phyloP scores from a whole-genome alignment of 2,797 vertebrate species.

The Phaenicophaeus curvirostris region DNA sequence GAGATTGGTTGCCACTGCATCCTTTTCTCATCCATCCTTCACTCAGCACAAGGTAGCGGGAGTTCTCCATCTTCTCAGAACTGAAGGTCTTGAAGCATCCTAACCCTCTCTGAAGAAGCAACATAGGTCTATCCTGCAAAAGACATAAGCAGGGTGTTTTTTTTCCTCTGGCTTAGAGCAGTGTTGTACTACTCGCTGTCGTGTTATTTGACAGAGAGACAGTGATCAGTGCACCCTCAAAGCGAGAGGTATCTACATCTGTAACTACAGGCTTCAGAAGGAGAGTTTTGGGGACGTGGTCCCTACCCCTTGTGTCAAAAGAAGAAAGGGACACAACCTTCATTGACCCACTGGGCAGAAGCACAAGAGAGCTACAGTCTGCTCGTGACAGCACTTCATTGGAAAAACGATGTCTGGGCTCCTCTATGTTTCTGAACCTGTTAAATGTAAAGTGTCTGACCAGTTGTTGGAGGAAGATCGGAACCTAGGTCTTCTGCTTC shows the following conservation, averaged over 20 bases:
- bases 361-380: background rate
- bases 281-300: background rate
- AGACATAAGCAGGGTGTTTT: no score
- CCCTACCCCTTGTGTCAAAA: background rate
- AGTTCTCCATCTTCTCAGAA: no score
- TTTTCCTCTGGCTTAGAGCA: no score
- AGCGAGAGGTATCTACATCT: background rate
- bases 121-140: no score
- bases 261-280: background rate
- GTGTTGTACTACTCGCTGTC: background rate
- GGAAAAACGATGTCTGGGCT: background rate
- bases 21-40: no score
- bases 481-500: background rate
- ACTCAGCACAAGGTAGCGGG: no score
- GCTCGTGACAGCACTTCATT: background rate
- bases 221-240: background rate
- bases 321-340: background rate
- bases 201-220: background rate
- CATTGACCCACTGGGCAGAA: background rate
- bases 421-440: background rate
- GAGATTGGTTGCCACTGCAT: no score
- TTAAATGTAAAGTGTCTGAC: background rate
- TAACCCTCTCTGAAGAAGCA: no score
- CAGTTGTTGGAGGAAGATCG: background rate
- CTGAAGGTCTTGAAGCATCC: no score